Conservation (phyloP, 2,888 invertebrate genomes). For the Brachypalpus laphriformis region DNA sequence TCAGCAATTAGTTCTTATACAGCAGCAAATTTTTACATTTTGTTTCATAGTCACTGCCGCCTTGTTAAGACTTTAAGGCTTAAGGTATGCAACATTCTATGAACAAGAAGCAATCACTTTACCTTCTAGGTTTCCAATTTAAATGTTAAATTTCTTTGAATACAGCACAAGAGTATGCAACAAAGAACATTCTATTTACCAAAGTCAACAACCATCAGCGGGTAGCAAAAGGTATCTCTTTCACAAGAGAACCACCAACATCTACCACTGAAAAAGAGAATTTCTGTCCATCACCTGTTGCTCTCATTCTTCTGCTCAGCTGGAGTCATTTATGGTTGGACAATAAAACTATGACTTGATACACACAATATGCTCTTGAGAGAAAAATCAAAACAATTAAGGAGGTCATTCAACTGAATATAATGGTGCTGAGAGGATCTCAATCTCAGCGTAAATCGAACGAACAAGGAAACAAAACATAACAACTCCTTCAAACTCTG, state of each 20-base stretch:
- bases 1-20: too few species aligned
- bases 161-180: background rate
- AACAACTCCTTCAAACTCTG: constrained; percentile 2
- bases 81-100: background rate
- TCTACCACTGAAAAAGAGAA: constrained; percentile 6
- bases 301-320: constrained; percentile 36
- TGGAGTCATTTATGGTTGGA: constrained; percentile 19
- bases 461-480: constrained; percentile 6
- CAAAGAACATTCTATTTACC: background rate
- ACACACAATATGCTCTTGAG: constrained; percentile 9
- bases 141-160: too few species aligned
- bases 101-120: background rate
- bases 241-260: background rate
- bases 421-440: constrained; percentile 15
- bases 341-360: constrained; percentile 53
- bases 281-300: constrained; percentile 8
- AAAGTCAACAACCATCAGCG: background rate
- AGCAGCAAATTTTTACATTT: too few species aligned
- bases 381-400: constrained; percentile 71
- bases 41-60: background rate
- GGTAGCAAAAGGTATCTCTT: too few species aligned
- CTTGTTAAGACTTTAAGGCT: too few species aligned
- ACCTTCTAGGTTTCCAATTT: too few species aligned
- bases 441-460: background rate
- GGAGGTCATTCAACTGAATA: constrained; percentile 75